Percentiles rank a stretch among this genome's conserved stretches.
Evolutionary conservation across 2,113 vertebrate species (phyloP).

Genomic region (Hippocampus guttulatus): DNA sequence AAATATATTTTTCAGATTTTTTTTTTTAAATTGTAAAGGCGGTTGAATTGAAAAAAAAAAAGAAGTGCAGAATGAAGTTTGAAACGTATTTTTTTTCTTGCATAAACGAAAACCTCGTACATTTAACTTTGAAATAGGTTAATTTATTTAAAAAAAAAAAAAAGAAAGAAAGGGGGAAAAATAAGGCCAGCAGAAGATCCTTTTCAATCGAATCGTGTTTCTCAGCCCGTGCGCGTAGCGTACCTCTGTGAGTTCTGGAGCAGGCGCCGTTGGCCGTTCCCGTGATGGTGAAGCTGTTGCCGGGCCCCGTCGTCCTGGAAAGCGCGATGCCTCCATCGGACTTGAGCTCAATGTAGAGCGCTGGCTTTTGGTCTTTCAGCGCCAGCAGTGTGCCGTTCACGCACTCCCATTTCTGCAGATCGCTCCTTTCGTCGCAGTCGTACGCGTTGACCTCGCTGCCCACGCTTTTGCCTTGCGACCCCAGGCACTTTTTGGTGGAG

Average conservation of each 20-base stretch:
- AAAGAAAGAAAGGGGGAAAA: too few species aligned
- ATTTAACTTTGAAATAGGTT: too few species aligned
- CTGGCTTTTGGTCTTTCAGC: constrained; percentile 68
- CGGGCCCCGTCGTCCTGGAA: constrained; percentile 73
- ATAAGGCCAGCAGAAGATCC: too few species aligned
- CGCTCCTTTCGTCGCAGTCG: constrained; percentile 75
- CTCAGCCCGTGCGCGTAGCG: neutral
- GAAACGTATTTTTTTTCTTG: too few species aligned
- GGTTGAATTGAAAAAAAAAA: too few species aligned
- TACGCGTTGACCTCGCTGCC: constrained; percentile 76
- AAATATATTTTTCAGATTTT: too few species aligned
- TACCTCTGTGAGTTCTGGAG: constrained; percentile 86
- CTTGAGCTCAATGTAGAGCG: constrained; percentile 78
- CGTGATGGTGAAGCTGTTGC: constrained; percentile 81
- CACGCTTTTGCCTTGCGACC: constrained; percentile 73
- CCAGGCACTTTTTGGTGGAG: constrained; percentile 77
- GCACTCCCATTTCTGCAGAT: constrained; percentile 89
- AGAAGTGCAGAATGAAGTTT: too few species aligned
- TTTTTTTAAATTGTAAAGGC: too few species aligned
- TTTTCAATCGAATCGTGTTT: neutral
- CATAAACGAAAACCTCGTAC: too few species aligned
- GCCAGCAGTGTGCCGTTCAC: constrained; percentile 79
- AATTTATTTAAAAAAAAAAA: too few species aligned
- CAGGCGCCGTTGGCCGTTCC: constrained; percentile 82
- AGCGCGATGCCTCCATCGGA: constrained; percentile 73